These are phyloP conservation scores for Drosophila oshimai DNA, from an alignment of 1,140 invertebrate species.

Conservation along the genomic window DNA sequence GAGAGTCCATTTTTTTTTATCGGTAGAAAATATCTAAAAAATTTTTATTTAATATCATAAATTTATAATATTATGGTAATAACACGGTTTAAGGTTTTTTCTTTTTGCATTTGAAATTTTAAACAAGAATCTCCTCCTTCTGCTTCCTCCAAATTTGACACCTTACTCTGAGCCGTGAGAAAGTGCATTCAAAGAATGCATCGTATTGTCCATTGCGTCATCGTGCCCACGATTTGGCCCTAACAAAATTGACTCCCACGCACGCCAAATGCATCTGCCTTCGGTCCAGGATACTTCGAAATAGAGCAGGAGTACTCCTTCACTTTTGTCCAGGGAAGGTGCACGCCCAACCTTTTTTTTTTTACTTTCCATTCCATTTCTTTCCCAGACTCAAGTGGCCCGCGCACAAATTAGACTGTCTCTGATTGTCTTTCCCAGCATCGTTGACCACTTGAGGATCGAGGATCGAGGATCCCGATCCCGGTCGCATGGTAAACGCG, in stretches of 20 bases:
- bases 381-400: slow-evolving; percentile 69
- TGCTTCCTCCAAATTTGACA: slow-evolving; percentile 16
- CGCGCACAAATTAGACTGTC: slow-evolving; percentile 69
- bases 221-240: slow-evolving; percentile 33
- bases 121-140: not conserved
- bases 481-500: slow-evolving; percentile 70
- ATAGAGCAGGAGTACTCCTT: slow-evolving; percentile 35
- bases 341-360: slow-evolving; percentile 22
- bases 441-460: slow-evolving; percentile 68
- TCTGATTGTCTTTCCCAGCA: slow-evolving; percentile 59
- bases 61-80: too few relatives aligned
- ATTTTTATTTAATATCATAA: too few relatives aligned
- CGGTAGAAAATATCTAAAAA: too few relatives aligned
- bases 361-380: slow-evolving; percentile 20
- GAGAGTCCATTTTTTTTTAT: too few relatives aligned
- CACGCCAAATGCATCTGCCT: slow-evolving; percentile 67
- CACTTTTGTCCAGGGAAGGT: slow-evolving; percentile 28
- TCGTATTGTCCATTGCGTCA: slow-evolving; percentile 18
- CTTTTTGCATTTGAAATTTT: not conserved
- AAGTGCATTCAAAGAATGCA: not conserved
- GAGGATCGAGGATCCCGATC: not conserved
- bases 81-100: too few relatives aligned
- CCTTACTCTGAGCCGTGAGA: slow-evolving; percentile 9
- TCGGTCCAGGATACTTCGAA: not conserved
- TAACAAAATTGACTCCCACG: slow-evolving; percentile 66